Evolutionary conservation across 2,113 vertebrate species (phyloP).

Genomic region (Atlantisia rogersi): DNA sequence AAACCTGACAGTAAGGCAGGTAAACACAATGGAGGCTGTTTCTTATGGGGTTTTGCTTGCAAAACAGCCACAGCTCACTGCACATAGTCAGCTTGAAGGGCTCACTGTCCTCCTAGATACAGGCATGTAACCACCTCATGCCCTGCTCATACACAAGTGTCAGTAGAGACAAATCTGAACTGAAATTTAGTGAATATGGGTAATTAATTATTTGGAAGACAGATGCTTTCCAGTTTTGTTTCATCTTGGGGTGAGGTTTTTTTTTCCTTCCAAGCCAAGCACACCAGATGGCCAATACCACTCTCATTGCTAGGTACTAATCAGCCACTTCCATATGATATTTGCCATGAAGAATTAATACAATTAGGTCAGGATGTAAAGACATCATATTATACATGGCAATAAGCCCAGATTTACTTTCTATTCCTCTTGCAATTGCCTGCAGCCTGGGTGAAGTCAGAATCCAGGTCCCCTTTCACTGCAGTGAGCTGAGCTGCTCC

Average conservation of each 20-base stretch:
- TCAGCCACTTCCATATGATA: constrained; percentile 52
- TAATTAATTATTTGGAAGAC: constrained; percentile 56
- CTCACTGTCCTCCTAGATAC: neutral
- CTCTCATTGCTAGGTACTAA: constrained; percentile 38
- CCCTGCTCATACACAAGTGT: neutral
- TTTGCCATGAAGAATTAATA: constrained; percentile 65
- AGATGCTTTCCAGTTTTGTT: constrained; percentile 5
- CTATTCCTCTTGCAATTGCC: constrained; percentile 10
- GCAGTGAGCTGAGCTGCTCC: neutral
- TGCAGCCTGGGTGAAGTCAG: neutral
- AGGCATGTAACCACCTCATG: neutral
- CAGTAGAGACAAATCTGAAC: constrained; percentile 29
- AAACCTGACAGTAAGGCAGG: neutral
- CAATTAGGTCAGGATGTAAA: constrained; percentile 65
- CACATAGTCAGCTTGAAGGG: neutral
- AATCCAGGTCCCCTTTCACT: neutral
- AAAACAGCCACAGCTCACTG: neutral
- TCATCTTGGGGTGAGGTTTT: neutral
- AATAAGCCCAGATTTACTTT: constrained; percentile 49
- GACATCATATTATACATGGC: constrained; percentile 60
- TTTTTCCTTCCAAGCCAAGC: neutral
- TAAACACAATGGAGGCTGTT: neutral
- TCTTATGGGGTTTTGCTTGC: neutral
- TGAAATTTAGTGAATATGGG: constrained; percentile 25
- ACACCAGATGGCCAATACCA: constrained; percentile 36